A percentile compares a stretch with the other conserved stretches of the same genome.
phyloP scores from a whole-genome alignment of 2,113 vertebrate species.

The Camelus bactrianus region DNA sequence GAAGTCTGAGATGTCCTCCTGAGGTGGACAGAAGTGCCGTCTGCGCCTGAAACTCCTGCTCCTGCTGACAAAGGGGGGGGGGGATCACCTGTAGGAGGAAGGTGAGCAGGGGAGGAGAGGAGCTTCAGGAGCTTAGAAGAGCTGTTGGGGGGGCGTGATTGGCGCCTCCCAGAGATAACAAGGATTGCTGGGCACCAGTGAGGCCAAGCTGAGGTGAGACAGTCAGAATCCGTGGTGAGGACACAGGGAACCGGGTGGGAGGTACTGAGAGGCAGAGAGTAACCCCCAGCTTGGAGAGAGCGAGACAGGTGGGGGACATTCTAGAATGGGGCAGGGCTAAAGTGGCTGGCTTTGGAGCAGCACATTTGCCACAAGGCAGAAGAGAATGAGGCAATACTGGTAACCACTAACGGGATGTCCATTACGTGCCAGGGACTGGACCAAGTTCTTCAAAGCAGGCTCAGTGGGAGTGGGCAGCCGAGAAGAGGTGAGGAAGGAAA shows the following conservation, averaged over 20 bases:
- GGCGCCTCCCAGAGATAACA: not conserved
- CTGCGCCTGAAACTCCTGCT: not conserved
- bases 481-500: not conserved
- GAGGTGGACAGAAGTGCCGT: not conserved
- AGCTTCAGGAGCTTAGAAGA: not conserved
- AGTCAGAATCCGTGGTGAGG: not conserved
- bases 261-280: too few relatives aligned
- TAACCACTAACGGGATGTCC: not conserved
- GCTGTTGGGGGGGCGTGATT: not conserved
- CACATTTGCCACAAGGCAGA: not conserved
- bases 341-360: not conserved
- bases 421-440: not conserved
- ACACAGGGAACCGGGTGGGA: not conserved
- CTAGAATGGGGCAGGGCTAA: not conserved
- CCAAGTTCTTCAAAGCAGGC: not conserved
- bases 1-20: not conserved
- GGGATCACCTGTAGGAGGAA: not conserved
- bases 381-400: not conserved
- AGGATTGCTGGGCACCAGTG: not conserved
- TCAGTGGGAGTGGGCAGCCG: not conserved
- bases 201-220: not conserved
- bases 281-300: not conserved
- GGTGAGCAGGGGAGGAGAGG: not conserved
- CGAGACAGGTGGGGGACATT: not conserved
- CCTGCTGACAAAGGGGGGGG: not conserved